Evolutionary conservation across 2,888 invertebrate genomes (phyloP).

Genomic region (Escarpia spicata): DNA sequence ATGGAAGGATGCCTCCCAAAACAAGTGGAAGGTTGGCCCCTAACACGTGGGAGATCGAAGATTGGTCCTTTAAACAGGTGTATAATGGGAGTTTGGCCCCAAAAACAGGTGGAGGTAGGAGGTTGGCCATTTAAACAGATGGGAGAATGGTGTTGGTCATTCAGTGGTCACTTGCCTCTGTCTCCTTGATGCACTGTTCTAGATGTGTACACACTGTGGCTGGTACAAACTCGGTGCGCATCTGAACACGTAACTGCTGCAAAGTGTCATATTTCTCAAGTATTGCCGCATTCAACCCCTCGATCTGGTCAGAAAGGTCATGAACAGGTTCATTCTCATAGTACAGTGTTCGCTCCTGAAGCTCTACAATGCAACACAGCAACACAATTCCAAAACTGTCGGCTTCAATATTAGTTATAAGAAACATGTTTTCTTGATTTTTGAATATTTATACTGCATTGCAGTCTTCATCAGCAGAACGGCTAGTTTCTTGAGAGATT

Average conservation of each 20-base stretch:
- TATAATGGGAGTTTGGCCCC: too few species aligned
- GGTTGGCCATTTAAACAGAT: neutral
- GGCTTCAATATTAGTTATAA: neutral
- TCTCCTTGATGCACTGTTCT: conserved; percentile 64
- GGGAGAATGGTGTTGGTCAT: neutral
- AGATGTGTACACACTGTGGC: conserved; percentile 60
- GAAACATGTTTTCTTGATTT: too few species aligned
- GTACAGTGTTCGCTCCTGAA: conserved; percentile 31
- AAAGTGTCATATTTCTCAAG: conserved; percentile 59
- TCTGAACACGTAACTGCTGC: conserved; percentile 48
- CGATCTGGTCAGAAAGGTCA: conserved; percentile 57
- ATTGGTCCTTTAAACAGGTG: too few species aligned
- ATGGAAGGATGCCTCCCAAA: too few species aligned
- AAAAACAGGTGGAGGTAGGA: too few species aligned
- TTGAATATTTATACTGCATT: too few species aligned
- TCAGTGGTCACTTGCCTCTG: conserved; percentile 53
- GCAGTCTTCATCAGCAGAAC: too few species aligned
- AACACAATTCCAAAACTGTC: neutral
- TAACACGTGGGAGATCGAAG: too few species aligned
- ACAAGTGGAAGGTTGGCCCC: too few species aligned
- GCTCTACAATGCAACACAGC: conserved; percentile 36
- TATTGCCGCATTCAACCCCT: conserved; percentile 57
- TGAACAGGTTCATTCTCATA: conserved; percentile 45
- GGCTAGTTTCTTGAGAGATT: too few species aligned
- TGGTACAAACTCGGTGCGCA: conserved; percentile 59